These are phyloP conservation scores for Globodera rostochiensis DNA, from an alignment of 1,140 invertebrate species.

Conservation along the genomic window DNA sequence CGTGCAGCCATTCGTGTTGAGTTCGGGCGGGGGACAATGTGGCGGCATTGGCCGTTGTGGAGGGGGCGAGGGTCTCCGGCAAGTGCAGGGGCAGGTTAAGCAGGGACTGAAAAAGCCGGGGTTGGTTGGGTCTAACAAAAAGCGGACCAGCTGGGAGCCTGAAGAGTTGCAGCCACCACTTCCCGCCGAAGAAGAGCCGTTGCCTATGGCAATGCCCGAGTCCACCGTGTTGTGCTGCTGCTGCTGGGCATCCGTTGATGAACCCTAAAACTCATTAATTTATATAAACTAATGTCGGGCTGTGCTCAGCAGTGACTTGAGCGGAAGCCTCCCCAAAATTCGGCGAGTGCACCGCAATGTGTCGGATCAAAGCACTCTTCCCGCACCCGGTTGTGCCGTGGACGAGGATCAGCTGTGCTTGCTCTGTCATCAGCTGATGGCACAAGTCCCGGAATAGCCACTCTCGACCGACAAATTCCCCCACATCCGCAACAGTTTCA, in stretches of 20 bases:
- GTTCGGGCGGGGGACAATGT: conserved; percentile 27
- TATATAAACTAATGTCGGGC: not conserved
- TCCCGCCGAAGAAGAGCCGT: not conserved
- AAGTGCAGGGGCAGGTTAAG: not conserved
- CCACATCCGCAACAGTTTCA: conserved; percentile 11
- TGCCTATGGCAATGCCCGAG: conserved; percentile 43
- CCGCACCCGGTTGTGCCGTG: conserved; percentile 41
- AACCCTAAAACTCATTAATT: not conserved
- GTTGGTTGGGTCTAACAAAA: not conserved
- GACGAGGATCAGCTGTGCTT: conserved; percentile 37
- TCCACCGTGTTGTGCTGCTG: conserved; percentile 53
- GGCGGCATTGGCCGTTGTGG: not conserved
- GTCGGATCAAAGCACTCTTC: conserved; percentile 41
- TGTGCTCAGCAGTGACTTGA: not conserved
- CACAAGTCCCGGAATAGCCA: conserved; percentile 53
- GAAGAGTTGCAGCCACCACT: conserved; percentile 3
- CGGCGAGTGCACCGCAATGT: conserved; percentile 41
- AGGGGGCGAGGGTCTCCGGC: not conserved
- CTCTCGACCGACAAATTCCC: conserved; percentile 45
- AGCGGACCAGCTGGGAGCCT: not conserved
- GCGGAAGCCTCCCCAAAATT: conserved; percentile 22
- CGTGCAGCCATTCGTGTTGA: conserved; percentile 50
- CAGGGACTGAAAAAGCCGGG: not conserved
- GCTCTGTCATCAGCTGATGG: conserved; percentile 39
- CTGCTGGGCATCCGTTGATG: not conserved